Evolutionary conservation across 30 jellyfish, hydroid and myxozoan genomes (phyloP), one percentile per base, ranked within the genome.

Genomic region (Aurelia sp.): DNA sequence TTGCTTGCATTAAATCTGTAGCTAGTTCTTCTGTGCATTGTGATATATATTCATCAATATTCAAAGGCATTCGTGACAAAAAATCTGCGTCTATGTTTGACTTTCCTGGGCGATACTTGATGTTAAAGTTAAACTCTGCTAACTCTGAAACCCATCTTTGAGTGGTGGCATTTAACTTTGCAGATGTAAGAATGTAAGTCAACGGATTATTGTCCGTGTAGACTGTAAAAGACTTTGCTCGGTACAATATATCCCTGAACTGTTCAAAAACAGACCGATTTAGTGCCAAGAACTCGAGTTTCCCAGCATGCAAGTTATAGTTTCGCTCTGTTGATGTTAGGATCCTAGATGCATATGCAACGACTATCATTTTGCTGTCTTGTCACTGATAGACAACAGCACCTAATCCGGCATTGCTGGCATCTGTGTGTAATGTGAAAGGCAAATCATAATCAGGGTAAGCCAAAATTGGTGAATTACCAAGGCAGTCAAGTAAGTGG

Each of bases 251-350:
- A 53, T 79, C 85, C 18, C 85, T 27, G 37, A 89, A 89, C 19
- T 89, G 83, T 12, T 89, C 89, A 47, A 77, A 31, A 20, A 89
- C 47, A 0, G 89, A 93, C 97, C 92, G 62, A 64, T 79, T 79
- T 12, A 78, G 44, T 33, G 86, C 97, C 16, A 87, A 72, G 61
- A 75, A 53, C 40, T 85, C 94, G 53, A 73, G 64, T 63, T 85
- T 85, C 3, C 89, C 89, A 17, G 72, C 27, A 73, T 85, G 94
- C 4, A 58, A 52, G 35, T 85, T 88, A 23, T 50, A 85, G 13
- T 74, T 73, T 31, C 55, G 62, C 62, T 85, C 89, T 9, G 90
- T 82, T 51, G 74, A 27, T 7, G 73, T 7, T 70, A 86, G 83
- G 18, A 73, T 75, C 20, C 86, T 51, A 35, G 86, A 85, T 22